Percentiles rank a stretch among this genome's conserved stretches.
Evolutionary conservation across 2,113 vertebrate species (phyloP).

Genomic region (Dasyornis broadbenti): DNA sequence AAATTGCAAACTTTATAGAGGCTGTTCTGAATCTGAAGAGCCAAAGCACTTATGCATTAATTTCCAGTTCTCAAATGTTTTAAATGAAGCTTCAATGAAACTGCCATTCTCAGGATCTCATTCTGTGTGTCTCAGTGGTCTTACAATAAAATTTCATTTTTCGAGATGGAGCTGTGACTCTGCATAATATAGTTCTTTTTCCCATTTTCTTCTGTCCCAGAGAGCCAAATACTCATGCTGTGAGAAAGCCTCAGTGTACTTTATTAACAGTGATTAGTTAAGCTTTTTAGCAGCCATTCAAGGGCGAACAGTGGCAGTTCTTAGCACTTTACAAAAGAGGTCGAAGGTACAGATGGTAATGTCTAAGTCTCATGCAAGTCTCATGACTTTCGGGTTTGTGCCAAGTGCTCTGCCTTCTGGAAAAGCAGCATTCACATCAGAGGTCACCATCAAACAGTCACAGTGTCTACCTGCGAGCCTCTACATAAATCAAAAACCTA

Average conservation of each 20-base stretch:
- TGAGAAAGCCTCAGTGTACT: background rate
- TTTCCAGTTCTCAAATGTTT: background rate
- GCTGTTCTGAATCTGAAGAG: background rate
- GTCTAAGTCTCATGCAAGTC: constrained; percentile 16
- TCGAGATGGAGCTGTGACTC: background rate
- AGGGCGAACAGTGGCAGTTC: background rate
- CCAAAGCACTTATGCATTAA: background rate
- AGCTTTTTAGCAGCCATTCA: background rate
- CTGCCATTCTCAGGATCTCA: background rate
- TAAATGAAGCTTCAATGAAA: background rate
- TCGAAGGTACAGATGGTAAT: background rate
- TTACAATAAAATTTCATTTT: background rate
- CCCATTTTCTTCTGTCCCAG: background rate
- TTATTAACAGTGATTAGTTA: constrained; percentile 5
- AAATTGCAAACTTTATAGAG: background rate
- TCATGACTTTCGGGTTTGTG: background rate
- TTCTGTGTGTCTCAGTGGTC: background rate
- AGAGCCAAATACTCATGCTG: background rate
- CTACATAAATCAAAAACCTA: background rate
- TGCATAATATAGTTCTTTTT: background rate
- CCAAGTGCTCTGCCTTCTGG: background rate
- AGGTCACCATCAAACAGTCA: background rate
- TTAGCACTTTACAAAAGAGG: background rate
- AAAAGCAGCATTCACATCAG: background rate
- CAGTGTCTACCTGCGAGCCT: background rate